Conservation (phyloP, 2,888 invertebrate genomes). For the Pyrrhia umbra region DNA sequence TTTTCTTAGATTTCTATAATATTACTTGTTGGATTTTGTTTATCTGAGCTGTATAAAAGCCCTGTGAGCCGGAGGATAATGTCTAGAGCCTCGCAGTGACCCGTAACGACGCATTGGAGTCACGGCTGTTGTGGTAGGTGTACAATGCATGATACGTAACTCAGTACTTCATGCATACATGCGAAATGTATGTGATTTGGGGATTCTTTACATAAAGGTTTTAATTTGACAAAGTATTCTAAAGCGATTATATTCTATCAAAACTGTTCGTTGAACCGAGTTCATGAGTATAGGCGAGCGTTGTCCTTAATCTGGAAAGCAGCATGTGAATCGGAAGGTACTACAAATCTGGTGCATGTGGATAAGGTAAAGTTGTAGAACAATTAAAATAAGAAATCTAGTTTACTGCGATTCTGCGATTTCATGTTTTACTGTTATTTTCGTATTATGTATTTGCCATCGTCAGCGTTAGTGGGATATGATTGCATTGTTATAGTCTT, state of each 20-base stretch:
- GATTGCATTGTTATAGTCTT: too few relatives aligned
- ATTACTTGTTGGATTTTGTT: slow-evolving; percentile 1
- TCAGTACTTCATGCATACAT: slow-evolving; percentile 32
- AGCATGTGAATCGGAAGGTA: background rate
- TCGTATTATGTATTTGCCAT: too few relatives aligned
- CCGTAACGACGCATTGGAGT: slow-evolving; percentile 77
- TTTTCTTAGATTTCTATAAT: background rate
- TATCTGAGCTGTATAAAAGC: slow-evolving; percentile 32
- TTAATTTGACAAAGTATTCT: slow-evolving; percentile 43
- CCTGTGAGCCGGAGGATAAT: slow-evolving; percentile 56
- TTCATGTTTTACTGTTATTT: too few relatives aligned
- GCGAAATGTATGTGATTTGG: slow-evolving; percentile 38
- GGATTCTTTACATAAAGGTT: slow-evolving; percentile 38
- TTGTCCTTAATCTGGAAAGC: slow-evolving; percentile 6
- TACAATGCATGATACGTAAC: slow-evolving; percentile 55
- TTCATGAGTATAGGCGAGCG: slow-evolving; percentile 1
- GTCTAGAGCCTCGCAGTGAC: slow-evolving; percentile 71
- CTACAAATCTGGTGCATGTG: background rate
- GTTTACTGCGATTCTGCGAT: too few relatives aligned
- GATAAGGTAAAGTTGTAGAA: too few relatives aligned
- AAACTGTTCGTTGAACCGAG: slow-evolving; percentile 43
- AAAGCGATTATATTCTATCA: slow-evolving; percentile 39
- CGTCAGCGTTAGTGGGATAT: too few relatives aligned
- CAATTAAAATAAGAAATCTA: too few relatives aligned
- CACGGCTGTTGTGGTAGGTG: slow-evolving; percentile 67